Conservation (phyloP, 2,113 vertebrate species). For the Rostratula benghalensis region DNA sequence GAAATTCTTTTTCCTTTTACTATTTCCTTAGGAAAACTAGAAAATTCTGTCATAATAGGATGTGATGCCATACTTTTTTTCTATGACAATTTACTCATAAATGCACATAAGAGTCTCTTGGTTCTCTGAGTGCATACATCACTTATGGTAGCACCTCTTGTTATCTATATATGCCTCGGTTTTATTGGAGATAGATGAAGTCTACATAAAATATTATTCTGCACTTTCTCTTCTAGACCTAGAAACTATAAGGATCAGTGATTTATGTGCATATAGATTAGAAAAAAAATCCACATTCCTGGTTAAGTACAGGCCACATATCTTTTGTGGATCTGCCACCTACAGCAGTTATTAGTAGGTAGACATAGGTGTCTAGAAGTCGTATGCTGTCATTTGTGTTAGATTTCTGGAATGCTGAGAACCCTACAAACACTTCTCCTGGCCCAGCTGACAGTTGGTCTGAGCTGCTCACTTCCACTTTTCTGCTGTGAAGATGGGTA, state of each 20-base stretch:
- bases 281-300: not conserved
- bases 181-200: not conserved
- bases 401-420: not conserved
- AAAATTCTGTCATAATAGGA: not conserved
- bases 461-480: not conserved
- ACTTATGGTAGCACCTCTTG: not conserved
- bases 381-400: not conserved
- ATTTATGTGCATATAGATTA: not conserved
- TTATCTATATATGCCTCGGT: not conserved
- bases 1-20: not conserved
- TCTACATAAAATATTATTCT: not conserved
- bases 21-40: not conserved
- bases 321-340: not conserved
- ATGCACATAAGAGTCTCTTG: not conserved
- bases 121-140: not conserved
- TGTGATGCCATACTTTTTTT: not conserved
- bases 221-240: not conserved
- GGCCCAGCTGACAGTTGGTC: not conserved
- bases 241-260: not conserved
- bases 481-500: not conserved
- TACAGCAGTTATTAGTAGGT: not conserved
- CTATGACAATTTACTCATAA: not conserved
- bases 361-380: not conserved
- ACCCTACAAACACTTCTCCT: not conserved
- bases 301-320: not conserved